Conservation (phyloP, 2,113 vertebrate genomes). For the Dasyurus viverrinus region DNA sequence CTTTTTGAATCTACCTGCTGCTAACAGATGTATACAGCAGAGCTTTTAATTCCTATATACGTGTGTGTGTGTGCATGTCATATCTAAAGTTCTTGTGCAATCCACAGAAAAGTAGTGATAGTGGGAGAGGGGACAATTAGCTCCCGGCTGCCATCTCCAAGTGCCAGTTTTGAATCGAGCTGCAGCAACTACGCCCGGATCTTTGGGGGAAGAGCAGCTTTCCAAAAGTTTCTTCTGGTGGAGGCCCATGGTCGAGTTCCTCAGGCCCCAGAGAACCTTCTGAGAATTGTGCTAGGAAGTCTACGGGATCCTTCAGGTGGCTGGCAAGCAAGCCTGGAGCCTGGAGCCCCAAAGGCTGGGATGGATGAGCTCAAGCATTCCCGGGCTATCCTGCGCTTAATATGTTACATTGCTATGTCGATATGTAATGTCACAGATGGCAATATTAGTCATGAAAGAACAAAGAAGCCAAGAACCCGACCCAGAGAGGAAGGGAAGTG, state of each 20-base stretch:
- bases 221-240: constrained; percentile 42
- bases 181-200: not conserved
- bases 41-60: constrained; percentile 1
- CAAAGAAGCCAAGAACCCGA: constrained; percentile 85
- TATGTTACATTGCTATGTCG: constrained; percentile 88
- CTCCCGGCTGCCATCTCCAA: constrained; percentile 29
- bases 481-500: constrained; percentile 83
- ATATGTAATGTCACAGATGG: constrained; percentile 91
- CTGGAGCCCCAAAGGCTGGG: constrained; percentile 81
- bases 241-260: constrained; percentile 45
- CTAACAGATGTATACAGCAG: not conserved
- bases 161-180: constrained; percentile 60
- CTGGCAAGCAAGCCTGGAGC: constrained; percentile 75
- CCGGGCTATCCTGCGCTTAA: constrained; percentile 83
- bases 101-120: not conserved
- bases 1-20: not conserved
- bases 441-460: constrained; percentile 90
- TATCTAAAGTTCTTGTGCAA: not conserved
- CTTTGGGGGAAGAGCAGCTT: not conserved
- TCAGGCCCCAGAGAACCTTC: constrained; percentile 68
- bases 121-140: not conserved
- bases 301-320: constrained; percentile 81
- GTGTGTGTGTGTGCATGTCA: not conserved
- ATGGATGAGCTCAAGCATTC: constrained; percentile 84
- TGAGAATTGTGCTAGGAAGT: constrained; percentile 75